A percentile compares a stretch with the other conserved stretches of the same genome.
Conservation (phyloP, 2,797 vertebrate species). For the Lepilemur septentrionalis region DNA sequence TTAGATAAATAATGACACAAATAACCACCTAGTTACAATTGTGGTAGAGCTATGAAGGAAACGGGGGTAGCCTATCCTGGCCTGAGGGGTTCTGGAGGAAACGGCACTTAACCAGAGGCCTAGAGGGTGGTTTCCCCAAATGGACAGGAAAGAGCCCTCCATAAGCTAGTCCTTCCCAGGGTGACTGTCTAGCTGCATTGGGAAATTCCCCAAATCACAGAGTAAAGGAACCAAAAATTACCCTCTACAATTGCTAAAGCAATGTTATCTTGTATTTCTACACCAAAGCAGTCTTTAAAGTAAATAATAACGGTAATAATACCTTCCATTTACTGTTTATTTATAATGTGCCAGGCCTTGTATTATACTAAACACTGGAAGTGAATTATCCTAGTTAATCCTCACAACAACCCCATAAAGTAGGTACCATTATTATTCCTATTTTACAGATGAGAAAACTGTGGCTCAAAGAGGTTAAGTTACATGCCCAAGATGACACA, state of each 20-base stretch:
- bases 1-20: background rate
- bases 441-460: slow-evolving; percentile 1
- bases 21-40: background rate
- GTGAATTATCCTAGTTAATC: background rate
- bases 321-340: background rate
- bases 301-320: background rate
- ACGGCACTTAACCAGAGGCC: background rate
- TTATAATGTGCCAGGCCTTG: background rate
- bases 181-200: background rate
- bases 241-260: background rate
- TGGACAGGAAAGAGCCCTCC: background rate
- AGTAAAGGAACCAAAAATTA: background rate
- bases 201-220: background rate
- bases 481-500: background rate
- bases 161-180: background rate
- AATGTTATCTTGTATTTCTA: background rate
- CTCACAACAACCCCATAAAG: background rate
- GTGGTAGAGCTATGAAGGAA: background rate
- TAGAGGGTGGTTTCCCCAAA: accelerated
- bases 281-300: background rate
- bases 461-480: background rate
- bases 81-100: no score
- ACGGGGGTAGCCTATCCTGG: background rate
- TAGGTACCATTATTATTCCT: background rate
- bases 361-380: background rate